Base-by-base conservation (phyloP, 2,888 invertebrate species). In the Leistus spinibarbis region DNA sequence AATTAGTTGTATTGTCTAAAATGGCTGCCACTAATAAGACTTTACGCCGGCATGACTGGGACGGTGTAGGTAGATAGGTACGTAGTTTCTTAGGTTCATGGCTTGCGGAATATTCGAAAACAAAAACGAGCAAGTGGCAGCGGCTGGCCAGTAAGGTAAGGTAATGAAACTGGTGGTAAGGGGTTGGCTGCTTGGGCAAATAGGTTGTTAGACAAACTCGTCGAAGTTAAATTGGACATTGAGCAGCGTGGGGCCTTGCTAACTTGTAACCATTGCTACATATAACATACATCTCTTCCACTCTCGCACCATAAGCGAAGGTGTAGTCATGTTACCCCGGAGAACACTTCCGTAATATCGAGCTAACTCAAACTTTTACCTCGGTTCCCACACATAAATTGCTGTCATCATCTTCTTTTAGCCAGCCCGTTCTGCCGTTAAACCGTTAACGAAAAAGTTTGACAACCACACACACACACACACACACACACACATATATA, bases 321-420 rank as follows among this genome's bases (percentile, higher is more conserved):
- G 77, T 76, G 76, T 78, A 78, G 78, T 78, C 78, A 78, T 77
- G 75, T 76, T 77, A 27, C 78, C 76, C 79, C 23, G 53, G 79
- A 79, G 79, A 77, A 78, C 77, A 78, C 78, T 77, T 79, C 69
- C 67, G 67, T 66, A 67, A 76, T 79, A 80, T 80, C 77, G 79
- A 79, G 79, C 78, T 77, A 74, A 71, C 75, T 65, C 76, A 74
- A 76, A 77, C 78, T 78, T 77, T 78, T 77, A 77, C 78, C 77
- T 79, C 77, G 77, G 78, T 78, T 77, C 57, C 40, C 40, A 5
- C 78, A 78, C 77, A 80, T 80, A 80, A 79, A 79, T 79, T 79
- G 73, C 67, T 74, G 67, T 74, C 67, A 67, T 67, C 73, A 68
- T 74, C 60, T 68, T 74, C 68, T 68, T 74, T 74, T 67, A 57